phyloP scores from a whole-genome alignment of 2,797 vertebrate species.

The Falco novaeseelandiae region DNA sequence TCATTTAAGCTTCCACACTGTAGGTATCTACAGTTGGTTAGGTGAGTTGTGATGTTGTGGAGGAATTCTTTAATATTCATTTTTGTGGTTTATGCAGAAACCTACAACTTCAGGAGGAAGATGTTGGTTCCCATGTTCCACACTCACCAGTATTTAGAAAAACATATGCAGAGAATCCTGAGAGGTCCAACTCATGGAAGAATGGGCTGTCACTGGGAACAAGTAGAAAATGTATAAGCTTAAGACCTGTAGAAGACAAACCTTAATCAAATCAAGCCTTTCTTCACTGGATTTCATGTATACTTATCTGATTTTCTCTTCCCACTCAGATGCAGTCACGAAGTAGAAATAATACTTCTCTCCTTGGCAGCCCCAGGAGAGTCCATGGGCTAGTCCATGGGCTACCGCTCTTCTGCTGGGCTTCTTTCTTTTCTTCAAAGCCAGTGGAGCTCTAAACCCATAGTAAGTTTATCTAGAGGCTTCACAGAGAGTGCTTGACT shows the following conservation, averaged over 20 bases:
- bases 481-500: not conserved
- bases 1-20: not conserved
- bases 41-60: not conserved
- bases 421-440: not conserved
- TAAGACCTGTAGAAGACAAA: not conserved
- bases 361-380: not conserved
- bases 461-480: not conserved
- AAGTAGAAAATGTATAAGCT: not conserved
- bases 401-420: not conserved
- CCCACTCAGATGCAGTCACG: not conserved
- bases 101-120: slow-evolving; percentile 27
- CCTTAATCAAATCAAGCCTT: not conserved
- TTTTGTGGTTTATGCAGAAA: slow-evolving; percentile 4
- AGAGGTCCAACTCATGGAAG: not conserved
- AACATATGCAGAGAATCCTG: not conserved
- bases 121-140: not conserved
- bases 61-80: not conserved
- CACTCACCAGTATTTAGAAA: not conserved
- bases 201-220: not conserved
- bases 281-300: not conserved
- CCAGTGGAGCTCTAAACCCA: not conserved
- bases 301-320: not conserved
- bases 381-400: not conserved
- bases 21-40: not conserved
- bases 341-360: not conserved